Evolutionary conservation across 1,140 invertebrate genomes (phyloP).

Genomic region (Lepidurus packardi): DNA sequence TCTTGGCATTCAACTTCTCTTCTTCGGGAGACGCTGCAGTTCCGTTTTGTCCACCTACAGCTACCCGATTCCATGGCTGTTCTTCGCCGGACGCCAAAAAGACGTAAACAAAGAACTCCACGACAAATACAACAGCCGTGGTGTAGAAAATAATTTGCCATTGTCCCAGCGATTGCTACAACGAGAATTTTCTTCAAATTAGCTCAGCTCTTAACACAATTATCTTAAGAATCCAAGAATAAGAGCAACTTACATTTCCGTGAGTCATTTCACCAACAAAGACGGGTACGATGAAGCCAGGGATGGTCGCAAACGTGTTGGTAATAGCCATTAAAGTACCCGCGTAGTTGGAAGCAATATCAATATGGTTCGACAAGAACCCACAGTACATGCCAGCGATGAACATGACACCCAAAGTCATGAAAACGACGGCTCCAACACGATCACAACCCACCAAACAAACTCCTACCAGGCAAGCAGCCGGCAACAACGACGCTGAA

Average conservation of each 20-base stretch:
- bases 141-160: slow-evolving; percentile 82
- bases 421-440: slow-evolving; percentile 42
- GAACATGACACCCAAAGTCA: slow-evolving; percentile 41
- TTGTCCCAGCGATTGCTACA: slow-evolving; percentile 65
- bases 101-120: slow-evolving; percentile 69
- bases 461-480: slow-evolving; percentile 59
- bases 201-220: too few species aligned
- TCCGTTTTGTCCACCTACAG: slow-evolving; percentile 35
- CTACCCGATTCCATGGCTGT: slow-evolving; percentile 68
- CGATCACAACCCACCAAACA: slow-evolving; percentile 63
- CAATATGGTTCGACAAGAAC: slow-evolving; percentile 52
- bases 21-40: background rate
- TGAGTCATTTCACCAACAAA: slow-evolving; percentile 56
- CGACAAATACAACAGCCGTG: slow-evolving; percentile 63
- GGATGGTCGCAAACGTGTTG: slow-evolving; percentile 53
- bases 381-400: slow-evolving; percentile 72
- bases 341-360: slow-evolving; percentile 51
- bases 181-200: too few species aligned
- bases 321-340: slow-evolving; percentile 53
- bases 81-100: slow-evolving; percentile 75
- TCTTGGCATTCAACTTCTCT: slow-evolving; percentile 34
- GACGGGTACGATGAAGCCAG: slow-evolving; percentile 50
- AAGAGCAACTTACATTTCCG: slow-evolving; percentile 51
- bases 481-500: slow-evolving; percentile 60
- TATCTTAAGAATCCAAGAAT: too few species aligned